Evolutionary conservation across 2,113 vertebrate genomes (phyloP), one percentile per base, ranked within the genome.

Genomic region (Agapornis roseicollis): DNA sequence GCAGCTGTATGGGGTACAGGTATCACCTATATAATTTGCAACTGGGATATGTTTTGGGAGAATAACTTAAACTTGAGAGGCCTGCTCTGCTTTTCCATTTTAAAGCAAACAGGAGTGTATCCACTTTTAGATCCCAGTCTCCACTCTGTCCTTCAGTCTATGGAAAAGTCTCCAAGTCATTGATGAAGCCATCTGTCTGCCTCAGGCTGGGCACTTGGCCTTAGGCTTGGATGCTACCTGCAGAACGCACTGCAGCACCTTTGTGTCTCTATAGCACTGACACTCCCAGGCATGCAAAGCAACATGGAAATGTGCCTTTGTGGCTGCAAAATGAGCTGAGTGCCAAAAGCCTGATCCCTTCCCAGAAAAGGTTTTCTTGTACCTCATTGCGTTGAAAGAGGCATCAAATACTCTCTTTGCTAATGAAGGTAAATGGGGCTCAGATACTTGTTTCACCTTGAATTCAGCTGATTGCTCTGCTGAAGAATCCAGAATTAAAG

Each of bases 401-500:
- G 39, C 16, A 72, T n/a, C 31, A 64, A 64, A 56, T 53, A 33
- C 14, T 80, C 17, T 69, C 20, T 60, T 63, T 71, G 63, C 53
- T 65, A 28, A 17, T 1, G 3, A 52, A 60, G 44, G 56, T 47
- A 86, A 86, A 42, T 31, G 20, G 25, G 65, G 13, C 50, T 90
- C 46, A 92, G 82, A 23, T 4, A 18, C n/a, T 88, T 91, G 13
- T 70, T 90, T 89, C 15, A 65, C 89, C 80, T 92, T 81, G 47
- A 85, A 71, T 89, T 65, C 70, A 84, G 56, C 56, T 39, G 65
- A 74, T 81, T 0, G 2, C 69, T 91, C 60, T 42, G 35, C 71
- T 95, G 91, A 89, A 91, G 84, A 87, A 70, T 41, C 89, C 74
- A 53, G 89, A 97, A 93, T 92, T 94, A 94, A 96, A 84, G 88